Evolutionary conservation across 2,797 vertebrate species (phyloP), one percentile per base, ranked within the genome.

Genomic region (Thaleichthys pacificus): DNA sequence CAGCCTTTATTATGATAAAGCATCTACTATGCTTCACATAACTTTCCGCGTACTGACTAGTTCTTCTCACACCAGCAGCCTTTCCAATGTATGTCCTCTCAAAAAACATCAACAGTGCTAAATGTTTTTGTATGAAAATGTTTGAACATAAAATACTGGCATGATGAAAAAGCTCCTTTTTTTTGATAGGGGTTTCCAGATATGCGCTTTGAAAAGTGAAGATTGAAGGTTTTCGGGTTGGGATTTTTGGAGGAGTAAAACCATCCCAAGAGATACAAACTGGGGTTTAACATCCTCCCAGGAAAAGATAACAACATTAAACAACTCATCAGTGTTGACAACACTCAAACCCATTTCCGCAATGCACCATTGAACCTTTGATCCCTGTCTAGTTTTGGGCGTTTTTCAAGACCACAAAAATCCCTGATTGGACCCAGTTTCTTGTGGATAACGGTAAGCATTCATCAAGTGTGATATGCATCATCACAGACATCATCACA

Each of bases 341-440:
- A 15, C 28, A 69, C 21, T n/a, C 2, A 28, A 62, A 17, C 17
- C 38, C 9, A 8, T 38, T 67, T 77, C 57, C 22, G 26, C 38
- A 60, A 62, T 57, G 38, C 67, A 19, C 74, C 73, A 74, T 19
- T 32, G 62, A 77, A 74, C 70, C 77, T 81, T 56, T 82, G 80
- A 79, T 74, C 66, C 38, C 57, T 68, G 80, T 77, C 75, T 60
- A 49, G 72, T 67, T 19, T 62, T 2, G 15, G 15, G 4, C 6
- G 19, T 7, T 56, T 51, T 56, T 47, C 19, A 15, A n/a, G 4
- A n/a, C 19, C 19, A 56, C 4, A 56, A 56, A 56, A 17, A 17
- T 3, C 51, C 19, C 19, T 5, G 71, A 80, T 64, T 24, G 72
- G 35, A 42, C 68, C 64, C 17, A 80, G 64, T 28, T 77, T 62